Base-by-base conservation (phyloP, 2,797 vertebrate species). In the Macropus fuliginosus region DNA sequence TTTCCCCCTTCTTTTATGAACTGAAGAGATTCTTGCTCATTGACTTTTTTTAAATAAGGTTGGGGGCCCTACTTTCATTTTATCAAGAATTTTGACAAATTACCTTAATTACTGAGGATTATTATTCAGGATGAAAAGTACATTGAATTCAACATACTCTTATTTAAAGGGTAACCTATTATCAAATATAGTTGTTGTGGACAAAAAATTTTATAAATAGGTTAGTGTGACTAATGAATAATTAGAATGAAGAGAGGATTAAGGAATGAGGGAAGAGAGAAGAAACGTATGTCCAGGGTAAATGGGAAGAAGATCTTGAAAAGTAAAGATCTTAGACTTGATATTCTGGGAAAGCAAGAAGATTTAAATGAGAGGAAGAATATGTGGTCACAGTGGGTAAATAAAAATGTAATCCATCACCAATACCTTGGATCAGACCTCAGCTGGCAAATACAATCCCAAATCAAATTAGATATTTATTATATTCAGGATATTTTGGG, bases 131-230 rank as follows among this genome's bases (percentile, higher is more conserved):
- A 56, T 94, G 55, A 50, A 94, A 96, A 94, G 50, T 34, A 54
- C 56, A 74, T 89, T 56, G 21, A 92, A 74, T 28, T 62, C 91
- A 96, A 57, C 91, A 55, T 27, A 18, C 1, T 28, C 16, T 55
- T 46, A 56, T 74, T n/a, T 91, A 34, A 55, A 31, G 50, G 46
- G 40, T 55, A 29, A 34, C 55, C 40, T 90, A 16, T 94, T 95
- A 81, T 92, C 46, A 94, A 66, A 12, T 54, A 94, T n/a, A 55
- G 27, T 56, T 74, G 55, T 94, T 94, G 93, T 34, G 92, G 92
- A 92, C 81, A 66, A 52, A 92, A 40, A 56, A 16, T 27, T 56
- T 96, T 89, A 74, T 87, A 95, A 92, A 56, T 28, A 18, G 94
- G 2, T 90, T 90, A 93, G 21, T 46, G 31, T 56, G 66, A 91